Percentiles rank a stretch among this genome's conserved stretches.
phyloP scores from a whole-genome alignment of 2,797 vertebrate species.

The Rhynchotus rufescens region DNA sequence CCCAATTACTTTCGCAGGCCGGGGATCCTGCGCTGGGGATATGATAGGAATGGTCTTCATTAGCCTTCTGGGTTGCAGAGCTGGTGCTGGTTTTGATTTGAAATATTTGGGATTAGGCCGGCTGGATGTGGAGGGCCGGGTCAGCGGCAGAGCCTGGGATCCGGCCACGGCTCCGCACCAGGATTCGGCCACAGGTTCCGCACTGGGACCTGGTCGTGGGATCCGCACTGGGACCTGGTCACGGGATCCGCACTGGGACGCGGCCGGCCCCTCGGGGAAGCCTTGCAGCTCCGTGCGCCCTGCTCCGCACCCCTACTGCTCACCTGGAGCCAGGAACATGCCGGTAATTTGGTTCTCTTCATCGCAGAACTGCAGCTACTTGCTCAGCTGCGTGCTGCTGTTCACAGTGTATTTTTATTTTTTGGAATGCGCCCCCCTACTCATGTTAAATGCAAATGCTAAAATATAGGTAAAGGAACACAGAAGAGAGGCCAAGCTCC shows the following conservation, averaged over 20 bases:
- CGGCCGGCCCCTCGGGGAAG: no score
- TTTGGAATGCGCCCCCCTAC: not conserved
- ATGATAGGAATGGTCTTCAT: slow-evolving; percentile 51
- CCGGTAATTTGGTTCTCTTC: no score
- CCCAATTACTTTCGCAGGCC: slow-evolving; percentile 20
- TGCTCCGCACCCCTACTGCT: no score
- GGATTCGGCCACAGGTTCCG: no score
- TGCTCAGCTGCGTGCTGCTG: rapidly evolving
- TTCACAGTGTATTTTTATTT: rapidly evolving
- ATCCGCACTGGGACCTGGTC: no score
- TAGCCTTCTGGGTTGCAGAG: slow-evolving; percentile 46
- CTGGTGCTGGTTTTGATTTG: slow-evolving; percentile 52
- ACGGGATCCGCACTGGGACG: no score
- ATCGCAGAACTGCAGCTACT: not conserved
- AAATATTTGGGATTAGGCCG: slow-evolving; percentile 4
- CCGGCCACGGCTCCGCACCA: not conserved
- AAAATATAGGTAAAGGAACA: not conserved
- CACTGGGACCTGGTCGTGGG: no score
- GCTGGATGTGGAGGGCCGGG: slow-evolving; percentile 35
- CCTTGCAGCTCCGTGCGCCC: no score
- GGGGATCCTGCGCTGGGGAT: slow-evolving; percentile 8
- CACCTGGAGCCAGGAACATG: not conserved
- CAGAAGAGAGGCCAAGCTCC: not conserved
- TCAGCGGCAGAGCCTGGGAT: not conserved
- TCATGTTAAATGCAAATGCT: not conserved